Conservation (phyloP, 1,140 invertebrate species). For the Drosophila mayri region DNA sequence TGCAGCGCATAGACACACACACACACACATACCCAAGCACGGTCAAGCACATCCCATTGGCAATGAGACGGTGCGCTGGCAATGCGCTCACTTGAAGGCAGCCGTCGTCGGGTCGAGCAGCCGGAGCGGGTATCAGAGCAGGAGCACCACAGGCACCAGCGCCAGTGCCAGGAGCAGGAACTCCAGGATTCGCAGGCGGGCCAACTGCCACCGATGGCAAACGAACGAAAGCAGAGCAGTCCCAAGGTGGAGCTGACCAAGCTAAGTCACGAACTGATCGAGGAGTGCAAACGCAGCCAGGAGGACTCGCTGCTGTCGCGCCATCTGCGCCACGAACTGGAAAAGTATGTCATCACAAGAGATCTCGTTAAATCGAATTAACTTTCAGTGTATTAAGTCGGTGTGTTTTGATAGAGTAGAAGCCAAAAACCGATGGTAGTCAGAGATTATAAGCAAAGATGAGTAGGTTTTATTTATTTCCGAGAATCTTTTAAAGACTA, state of each 20-base stretch:
- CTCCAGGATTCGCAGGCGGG: conserved; percentile 21
- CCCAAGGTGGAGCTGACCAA: conserved; percentile 75
- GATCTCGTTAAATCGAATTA: neutral
- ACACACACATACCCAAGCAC: conserved; percentile 11
- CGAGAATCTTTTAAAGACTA: neutral
- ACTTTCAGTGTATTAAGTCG: neutral
- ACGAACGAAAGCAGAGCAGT: conserved; percentile 68
- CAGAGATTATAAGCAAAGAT: neutral
- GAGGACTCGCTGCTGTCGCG: conserved; percentile 76
- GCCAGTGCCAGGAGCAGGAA: conserved; percentile 10
- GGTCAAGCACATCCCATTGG: conserved; percentile 35
- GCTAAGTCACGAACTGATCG: conserved; percentile 74
- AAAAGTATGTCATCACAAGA: conserved; percentile 67
- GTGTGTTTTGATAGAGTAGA: too few species aligned
- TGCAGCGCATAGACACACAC: conserved; percentile 14
- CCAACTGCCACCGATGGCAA: conserved; percentile 58
- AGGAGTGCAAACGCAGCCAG: conserved; percentile 73
- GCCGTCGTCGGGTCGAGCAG: conserved; percentile 41
- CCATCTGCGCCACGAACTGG: conserved; percentile 73
- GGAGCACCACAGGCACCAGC: conserved; percentile 2
- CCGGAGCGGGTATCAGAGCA: conserved; percentile 34
- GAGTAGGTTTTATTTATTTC: neutral
- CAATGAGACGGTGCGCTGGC: conserved; percentile 71
- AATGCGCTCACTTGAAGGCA: conserved; percentile 74
- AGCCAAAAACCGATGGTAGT: neutral